Percentiles rank a stretch among this genome's conserved stretches.
These are phyloP conservation scores for Myiagra hebetior DNA, from an alignment of 2,113 vertebrate genomes.

Conservation along the genomic window DNA sequence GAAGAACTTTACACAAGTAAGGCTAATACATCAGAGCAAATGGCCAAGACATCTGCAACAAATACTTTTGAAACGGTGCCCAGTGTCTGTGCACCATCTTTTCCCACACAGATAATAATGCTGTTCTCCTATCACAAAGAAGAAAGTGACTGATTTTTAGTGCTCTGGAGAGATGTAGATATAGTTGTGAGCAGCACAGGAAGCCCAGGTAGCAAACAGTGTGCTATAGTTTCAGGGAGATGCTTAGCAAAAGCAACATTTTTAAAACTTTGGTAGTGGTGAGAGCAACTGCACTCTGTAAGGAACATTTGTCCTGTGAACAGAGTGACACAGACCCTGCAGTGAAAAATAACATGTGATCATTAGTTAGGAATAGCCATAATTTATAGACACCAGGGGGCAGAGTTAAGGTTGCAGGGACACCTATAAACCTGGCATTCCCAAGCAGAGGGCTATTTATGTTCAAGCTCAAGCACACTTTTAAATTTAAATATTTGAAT, in stretches of 20 bases:
- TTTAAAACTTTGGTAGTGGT: neutral
- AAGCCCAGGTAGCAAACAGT: neutral
- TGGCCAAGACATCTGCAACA: constrained; percentile 9
- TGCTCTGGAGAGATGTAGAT: neutral
- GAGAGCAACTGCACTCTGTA: neutral
- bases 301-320: neutral
- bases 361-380: neutral
- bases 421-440: neutral
- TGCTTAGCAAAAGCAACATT: neutral
- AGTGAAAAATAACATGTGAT: neutral
- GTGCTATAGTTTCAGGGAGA: neutral
- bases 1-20: neutral
- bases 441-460: neutral
- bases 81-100: constrained; percentile 11
- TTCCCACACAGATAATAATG: neutral
- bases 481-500: neutral
- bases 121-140: neutral
- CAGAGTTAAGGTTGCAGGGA: constrained; percentile 24
- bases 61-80: constrained; percentile 11
- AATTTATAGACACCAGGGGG: constrained; percentile 29
- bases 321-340: neutral
- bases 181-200: neutral
- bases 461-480: neutral
- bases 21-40: neutral
- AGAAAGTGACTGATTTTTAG: neutral